Conservation (phyloP, 2,113 vertebrate species). For the Oncorhynchus tshawytscha region DNA sequence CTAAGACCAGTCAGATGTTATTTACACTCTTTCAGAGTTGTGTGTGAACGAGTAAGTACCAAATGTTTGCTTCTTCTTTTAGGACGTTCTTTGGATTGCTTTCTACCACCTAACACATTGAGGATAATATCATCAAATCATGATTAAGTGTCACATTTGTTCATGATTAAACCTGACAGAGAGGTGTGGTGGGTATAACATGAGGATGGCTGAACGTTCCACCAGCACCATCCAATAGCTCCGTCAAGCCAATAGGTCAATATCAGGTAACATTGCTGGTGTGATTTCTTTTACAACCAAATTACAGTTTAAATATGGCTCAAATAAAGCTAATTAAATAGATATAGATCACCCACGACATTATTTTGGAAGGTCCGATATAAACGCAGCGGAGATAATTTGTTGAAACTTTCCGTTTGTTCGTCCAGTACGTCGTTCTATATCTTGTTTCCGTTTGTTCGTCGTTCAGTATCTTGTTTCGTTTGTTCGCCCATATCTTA, state of each 20-base stretch:
- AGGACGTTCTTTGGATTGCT: background rate
- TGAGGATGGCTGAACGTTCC: background rate
- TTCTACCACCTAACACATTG: background rate
- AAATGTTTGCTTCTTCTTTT: too few relatives aligned
- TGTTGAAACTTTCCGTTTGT: background rate
- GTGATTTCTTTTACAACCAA: background rate
- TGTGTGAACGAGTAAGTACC: background rate
- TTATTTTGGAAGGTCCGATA: too few relatives aligned
- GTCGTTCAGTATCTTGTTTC: too few relatives aligned
- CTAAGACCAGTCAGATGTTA: background rate
- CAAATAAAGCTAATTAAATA: background rate
- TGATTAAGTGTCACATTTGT: background rate
- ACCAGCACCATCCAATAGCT: background rate
- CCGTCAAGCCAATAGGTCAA: background rate
- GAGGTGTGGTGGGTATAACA: background rate
- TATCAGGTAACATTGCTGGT: background rate
- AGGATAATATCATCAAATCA: background rate
- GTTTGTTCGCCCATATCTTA: too few relatives aligned
- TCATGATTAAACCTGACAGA: background rate
- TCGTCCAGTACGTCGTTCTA: background rate
- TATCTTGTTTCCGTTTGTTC: background rate
- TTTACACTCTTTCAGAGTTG: background rate
- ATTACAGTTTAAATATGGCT: background rate
- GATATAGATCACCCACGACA: background rate
- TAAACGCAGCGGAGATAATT: too few relatives aligned